phyloP scores from a whole-genome alignment of 1,140 invertebrate genomes.

The Drosophila erecta region DNA sequence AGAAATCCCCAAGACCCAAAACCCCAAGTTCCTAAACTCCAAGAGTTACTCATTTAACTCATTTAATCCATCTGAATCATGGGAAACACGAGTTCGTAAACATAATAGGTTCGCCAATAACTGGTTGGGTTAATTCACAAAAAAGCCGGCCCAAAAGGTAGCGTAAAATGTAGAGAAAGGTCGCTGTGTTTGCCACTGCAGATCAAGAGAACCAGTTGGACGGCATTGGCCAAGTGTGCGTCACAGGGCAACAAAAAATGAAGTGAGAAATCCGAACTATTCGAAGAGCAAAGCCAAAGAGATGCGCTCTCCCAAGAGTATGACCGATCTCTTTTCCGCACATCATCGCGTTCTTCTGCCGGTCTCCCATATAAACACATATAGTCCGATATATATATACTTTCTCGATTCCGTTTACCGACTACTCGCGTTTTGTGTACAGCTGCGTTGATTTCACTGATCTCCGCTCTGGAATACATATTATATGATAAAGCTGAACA shows the following conservation, averaged over 20 bases:
- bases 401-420: constrained; percentile 14
- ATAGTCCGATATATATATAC: constrained; percentile 1
- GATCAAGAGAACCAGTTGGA: constrained; percentile 45
- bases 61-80: constrained; percentile 44
- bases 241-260: constrained; percentile 4
- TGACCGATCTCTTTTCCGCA: neutral
- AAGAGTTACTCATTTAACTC: constrained; percentile 35
- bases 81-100: constrained; percentile 28
- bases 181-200: constrained; percentile 33
- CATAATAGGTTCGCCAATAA: constrained; percentile 24
- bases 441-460: constrained; percentile 12
- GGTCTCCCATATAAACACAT: neutral
- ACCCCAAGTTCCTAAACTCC: constrained; percentile 7
- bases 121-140: constrained; percentile 44
- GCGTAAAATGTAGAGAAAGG: constrained; percentile 44
- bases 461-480: constrained; percentile 10
- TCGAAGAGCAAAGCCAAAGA: constrained; percentile 17
- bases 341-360: constrained; percentile 3
- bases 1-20: constrained; percentile 28
- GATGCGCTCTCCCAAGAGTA: constrained; percentile 7
- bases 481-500: no score
- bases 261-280: constrained; percentile 2
- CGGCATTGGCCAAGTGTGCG: constrained; percentile 32
- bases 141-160: constrained; percentile 32
- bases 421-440: constrained; percentile 15